These are phyloP conservation scores for Chloroceryle amazona DNA, from an alignment of 2,797 vertebrate species.

Conservation along the genomic window DNA sequence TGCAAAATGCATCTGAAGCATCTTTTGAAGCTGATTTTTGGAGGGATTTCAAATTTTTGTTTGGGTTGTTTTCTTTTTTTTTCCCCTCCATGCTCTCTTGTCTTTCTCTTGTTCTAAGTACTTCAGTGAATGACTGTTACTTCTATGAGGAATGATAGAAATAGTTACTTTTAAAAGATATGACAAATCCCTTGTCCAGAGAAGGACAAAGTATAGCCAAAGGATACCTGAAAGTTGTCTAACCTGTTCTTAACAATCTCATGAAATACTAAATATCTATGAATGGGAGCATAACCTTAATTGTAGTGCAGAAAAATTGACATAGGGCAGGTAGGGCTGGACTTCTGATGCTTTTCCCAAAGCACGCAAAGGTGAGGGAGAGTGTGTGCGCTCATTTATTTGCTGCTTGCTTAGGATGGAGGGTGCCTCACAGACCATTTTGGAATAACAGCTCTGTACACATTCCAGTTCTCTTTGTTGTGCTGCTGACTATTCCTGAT, in stretches of 20 bases:
- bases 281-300: neutral
- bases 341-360: neutral
- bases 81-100: accelerated
- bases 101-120: neutral
- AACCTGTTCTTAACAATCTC: neutral
- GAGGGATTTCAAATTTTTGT: neutral
- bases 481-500: neutral
- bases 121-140: neutral
- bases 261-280: neutral
- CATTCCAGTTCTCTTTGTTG: neutral
- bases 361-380: neutral
- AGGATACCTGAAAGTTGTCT: neutral
- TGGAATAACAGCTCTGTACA: neutral
- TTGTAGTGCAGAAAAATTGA: neutral
- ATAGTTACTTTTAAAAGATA: neutral
- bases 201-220: neutral
- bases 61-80: neutral
- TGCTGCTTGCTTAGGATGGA: neutral
- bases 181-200: neutral
- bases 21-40: neutral
- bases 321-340: neutral
- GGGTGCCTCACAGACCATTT: neutral
- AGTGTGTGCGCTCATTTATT: neutral
- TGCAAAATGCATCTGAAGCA: neutral
- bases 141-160: neutral